phyloP scores from a whole-genome alignment of 1,140 invertebrate genomes.

The Harpegnathos saltator region DNA sequence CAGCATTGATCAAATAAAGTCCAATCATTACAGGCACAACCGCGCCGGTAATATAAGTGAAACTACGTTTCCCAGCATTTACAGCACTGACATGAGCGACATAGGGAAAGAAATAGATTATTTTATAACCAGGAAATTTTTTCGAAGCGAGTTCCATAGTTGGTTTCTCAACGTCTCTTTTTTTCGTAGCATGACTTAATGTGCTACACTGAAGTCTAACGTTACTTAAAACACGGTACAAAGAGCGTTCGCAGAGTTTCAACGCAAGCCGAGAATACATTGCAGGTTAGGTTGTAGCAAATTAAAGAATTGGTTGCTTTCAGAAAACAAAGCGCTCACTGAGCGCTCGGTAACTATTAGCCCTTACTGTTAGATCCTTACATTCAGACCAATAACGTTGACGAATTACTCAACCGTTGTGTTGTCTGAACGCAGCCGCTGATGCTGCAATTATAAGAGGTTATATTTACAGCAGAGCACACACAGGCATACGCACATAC shows the following conservation, averaged over 20 bases:
- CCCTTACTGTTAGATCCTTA: no score
- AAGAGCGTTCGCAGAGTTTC: conserved; percentile 22
- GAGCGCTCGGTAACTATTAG: no score
- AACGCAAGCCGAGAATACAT: conserved; percentile 27
- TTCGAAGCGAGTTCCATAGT: not conserved
- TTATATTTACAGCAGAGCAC: no score
- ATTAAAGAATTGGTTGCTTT: not conserved
- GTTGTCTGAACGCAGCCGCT: no score
- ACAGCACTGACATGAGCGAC: not conserved
- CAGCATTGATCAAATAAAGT: not conserved
- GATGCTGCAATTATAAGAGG: no score
- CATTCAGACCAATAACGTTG: no score
- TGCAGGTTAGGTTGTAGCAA: not conserved
- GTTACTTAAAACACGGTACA: not conserved
- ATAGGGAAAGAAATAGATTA: conserved; percentile 65
- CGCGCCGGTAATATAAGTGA: not conserved
- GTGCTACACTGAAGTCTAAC: not conserved
- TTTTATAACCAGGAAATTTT: conserved; percentile 65
- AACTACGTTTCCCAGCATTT: conserved; percentile 60
- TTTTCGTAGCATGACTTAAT: not conserved
- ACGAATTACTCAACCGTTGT: no score
- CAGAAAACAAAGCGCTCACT: no score
- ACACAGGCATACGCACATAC: no score
- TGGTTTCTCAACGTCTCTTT: not conserved
- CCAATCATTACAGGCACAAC: not conserved